phyloP scores from a whole-genome alignment of 2,113 vertebrate genomes.

The Xyrauchen texanus region DNA sequence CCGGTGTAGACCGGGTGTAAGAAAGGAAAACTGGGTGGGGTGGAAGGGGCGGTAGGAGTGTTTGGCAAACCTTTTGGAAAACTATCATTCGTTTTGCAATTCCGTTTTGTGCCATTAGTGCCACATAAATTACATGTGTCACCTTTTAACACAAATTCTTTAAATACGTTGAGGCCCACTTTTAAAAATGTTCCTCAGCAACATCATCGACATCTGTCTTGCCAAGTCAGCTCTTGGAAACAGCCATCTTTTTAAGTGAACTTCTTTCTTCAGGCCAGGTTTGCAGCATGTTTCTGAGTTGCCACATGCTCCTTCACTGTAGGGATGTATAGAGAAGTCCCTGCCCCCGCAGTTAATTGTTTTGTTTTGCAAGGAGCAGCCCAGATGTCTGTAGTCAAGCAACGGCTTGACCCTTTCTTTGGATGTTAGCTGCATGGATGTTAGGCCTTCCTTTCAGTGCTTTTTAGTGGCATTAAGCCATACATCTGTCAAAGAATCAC shows the following conservation, averaged over 20 bases:
- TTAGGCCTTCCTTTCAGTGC: conserved; percentile 57
- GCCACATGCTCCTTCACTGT: neutral
- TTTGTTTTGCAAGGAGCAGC: conserved; percentile 59
- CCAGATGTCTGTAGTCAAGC: conserved; percentile 61
- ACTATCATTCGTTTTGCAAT: too few species aligned
- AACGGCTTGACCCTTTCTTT: conserved; percentile 61
- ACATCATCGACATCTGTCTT: too few species aligned
- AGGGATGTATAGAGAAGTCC: conserved; percentile 49
- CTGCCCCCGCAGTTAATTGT: conserved; percentile 58
- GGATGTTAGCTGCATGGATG: conserved; percentile 53
- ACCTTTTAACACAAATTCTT: too few species aligned
- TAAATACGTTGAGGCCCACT: neutral
- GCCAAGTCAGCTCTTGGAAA: conserved; percentile 8
- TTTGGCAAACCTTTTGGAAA: too few species aligned
- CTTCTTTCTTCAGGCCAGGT: neutral
- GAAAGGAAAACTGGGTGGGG: too few species aligned
- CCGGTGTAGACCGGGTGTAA: too few species aligned
- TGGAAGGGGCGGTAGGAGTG: too few species aligned
- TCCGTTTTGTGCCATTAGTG: too few species aligned
- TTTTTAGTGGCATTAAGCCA: conserved; percentile 55
- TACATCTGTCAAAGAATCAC: conserved; percentile 74
- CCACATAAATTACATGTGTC: too few species aligned
- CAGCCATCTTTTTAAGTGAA: neutral
- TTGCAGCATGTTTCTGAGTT: conserved; percentile 12
- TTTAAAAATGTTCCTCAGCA: too few species aligned